Evolutionary conservation across 1,140 invertebrate species (phyloP).

Genomic region (Pseudomyrmex sp.): DNA sequence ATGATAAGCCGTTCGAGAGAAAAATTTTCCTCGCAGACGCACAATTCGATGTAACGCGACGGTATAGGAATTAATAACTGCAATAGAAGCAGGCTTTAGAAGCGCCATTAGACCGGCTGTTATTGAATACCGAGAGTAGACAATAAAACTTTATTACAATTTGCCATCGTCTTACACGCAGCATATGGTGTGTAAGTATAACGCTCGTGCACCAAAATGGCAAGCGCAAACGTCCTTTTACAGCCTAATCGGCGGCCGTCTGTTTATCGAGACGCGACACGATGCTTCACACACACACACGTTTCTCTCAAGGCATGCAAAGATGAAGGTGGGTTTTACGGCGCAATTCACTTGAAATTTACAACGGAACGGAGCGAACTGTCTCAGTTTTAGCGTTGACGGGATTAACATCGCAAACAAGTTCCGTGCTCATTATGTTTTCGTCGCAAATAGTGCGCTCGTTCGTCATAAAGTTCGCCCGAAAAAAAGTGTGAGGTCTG

Average conservation of each 20-base stretch:
- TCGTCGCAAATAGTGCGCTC: conserved; percentile 42
- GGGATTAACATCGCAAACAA: conserved; percentile 57
- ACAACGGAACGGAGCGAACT: conserved; percentile 54
- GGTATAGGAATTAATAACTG: background rate
- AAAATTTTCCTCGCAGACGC: background rate
- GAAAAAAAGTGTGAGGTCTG: conserved; percentile 16
- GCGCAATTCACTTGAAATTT: conserved; percentile 67
- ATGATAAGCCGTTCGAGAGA: background rate
- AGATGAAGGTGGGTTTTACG: conserved; percentile 59
- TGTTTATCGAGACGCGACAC: conserved; percentile 45
- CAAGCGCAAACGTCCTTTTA: conserved; percentile 48
- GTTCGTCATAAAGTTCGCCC: background rate
- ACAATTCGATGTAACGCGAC: background rate
- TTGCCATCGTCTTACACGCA: conserved; percentile 25
- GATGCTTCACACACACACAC: background rate
- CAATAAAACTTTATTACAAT: conserved; percentile 58
- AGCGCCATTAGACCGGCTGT: background rate
- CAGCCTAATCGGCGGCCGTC: conserved; percentile 28
- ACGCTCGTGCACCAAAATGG: conserved; percentile 38
- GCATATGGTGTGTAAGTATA: background rate
- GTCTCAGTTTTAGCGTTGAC: conserved; percentile 50
- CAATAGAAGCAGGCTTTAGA: background rate
- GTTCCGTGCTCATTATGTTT: conserved; percentile 43
- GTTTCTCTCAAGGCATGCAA: conserved; percentile 17
- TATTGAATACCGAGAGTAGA: conserved; percentile 4